Evolutionary conservation across 2,888 invertebrate species (phyloP).

Genomic region (Pristionchus arcanus): DNA sequence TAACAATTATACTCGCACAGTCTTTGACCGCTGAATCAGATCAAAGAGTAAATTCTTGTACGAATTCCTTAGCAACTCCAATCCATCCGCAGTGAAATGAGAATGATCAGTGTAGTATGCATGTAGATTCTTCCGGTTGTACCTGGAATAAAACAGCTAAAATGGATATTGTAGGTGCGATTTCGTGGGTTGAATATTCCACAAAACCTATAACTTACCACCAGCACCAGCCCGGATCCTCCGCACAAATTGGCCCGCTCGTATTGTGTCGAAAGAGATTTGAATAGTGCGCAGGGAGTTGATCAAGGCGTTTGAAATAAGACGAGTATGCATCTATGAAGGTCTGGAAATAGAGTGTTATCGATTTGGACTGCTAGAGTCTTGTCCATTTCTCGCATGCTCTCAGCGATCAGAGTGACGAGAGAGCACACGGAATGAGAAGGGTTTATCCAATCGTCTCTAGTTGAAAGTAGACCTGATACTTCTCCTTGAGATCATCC

Average conservation of each 20-base stretch:
- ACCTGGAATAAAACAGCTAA: too few relatives aligned
- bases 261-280: slow-evolving; percentile 33
- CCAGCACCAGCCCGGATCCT: slow-evolving; percentile 42
- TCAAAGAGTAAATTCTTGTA: not conserved
- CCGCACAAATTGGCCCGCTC: slow-evolving; percentile 22
- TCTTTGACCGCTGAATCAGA: not conserved
- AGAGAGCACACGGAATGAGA: not conserved
- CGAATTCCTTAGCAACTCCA: not conserved
- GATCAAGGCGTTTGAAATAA: slow-evolving; percentile 13
- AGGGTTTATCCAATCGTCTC: too few relatives aligned
- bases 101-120: not conserved
- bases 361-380: too few relatives aligned
- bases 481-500: not conserved
- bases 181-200: too few relatives aligned
- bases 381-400: too few relatives aligned
- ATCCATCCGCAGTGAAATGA: not conserved
- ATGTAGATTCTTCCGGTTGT: slow-evolving; percentile 5
- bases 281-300: not conserved
- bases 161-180: too few relatives aligned
- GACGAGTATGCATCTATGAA: not conserved
- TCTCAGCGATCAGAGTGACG: not conserved
- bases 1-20: too few relatives aligned
- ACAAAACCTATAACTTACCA: too few relatives aligned
- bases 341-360: not conserved
- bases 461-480: too few relatives aligned